These are phyloP conservation scores for Asteroscopus sphinx DNA, from an alignment of 2,888 invertebrate genomes.

Conservation along the genomic window DNA sequence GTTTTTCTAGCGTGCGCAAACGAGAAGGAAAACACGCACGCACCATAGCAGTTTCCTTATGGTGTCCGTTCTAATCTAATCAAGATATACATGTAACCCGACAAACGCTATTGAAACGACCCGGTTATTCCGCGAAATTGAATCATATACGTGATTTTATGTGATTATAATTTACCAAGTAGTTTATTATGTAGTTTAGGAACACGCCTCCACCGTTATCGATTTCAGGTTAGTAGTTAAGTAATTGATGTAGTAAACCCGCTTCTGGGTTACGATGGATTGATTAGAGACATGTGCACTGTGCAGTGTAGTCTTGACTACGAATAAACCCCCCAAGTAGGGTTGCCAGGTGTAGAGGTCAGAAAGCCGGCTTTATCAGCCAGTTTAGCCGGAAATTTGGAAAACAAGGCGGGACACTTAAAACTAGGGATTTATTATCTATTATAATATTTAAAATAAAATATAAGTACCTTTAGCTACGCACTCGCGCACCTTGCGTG, in stretches of 20 bases:
- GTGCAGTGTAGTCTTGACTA: slow-evolving; percentile 19
- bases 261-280: slow-evolving; percentile 33
- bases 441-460: too few species aligned
- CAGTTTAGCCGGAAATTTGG: too few species aligned
- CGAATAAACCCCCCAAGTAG: slow-evolving; percentile 22
- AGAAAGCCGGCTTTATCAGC: too few species aligned
- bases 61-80: slow-evolving; percentile 66
- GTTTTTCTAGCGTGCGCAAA: slow-evolving; percentile 32
- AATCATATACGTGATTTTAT: slow-evolving; percentile 68
- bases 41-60: slow-evolving; percentile 64
- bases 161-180: slow-evolving; percentile 52
- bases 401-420: too few species aligned
- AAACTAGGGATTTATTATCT: too few species aligned
- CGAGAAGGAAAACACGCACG: slow-evolving; percentile 60
- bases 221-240: slow-evolving; percentile 51
- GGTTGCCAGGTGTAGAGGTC: too few species aligned
- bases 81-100: slow-evolving; percentile 69
- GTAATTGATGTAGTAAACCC: slow-evolving; percentile 36
- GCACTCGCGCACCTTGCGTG: too few species aligned
- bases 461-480: too few species aligned
- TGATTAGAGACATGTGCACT: slow-evolving; percentile 24
- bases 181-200: slow-evolving; percentile 34
- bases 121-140: slow-evolving; percentile 71
- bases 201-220: slow-evolving; percentile 40
- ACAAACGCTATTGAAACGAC: slow-evolving; percentile 67